Conservation (phyloP, 2,888 invertebrate species). For the Sinhomidia bicolor region DNA sequence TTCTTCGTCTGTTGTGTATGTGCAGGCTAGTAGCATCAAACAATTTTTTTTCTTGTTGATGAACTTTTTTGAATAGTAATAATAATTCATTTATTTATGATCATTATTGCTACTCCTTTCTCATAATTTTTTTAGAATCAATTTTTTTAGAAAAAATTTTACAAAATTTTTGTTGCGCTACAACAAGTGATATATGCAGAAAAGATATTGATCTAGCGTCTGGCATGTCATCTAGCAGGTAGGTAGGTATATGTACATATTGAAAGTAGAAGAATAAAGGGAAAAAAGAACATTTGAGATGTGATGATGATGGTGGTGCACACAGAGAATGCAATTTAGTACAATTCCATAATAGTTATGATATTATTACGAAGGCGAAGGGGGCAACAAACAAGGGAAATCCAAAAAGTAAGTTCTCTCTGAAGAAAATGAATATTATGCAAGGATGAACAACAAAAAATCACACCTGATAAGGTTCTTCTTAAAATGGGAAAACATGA, state of each 20-base stretch:
- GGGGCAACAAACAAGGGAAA: background rate
- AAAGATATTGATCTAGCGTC: constrained; percentile 24
- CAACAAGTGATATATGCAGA: background rate
- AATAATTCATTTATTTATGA: constrained; percentile 36
- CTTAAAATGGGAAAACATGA: constrained; percentile 50
- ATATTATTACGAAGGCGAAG: background rate
- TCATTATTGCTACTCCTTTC: constrained; percentile 15
- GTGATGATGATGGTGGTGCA: background rate
- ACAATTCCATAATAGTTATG: background rate
- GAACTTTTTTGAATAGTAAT: constrained; percentile 36
- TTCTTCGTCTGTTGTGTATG: background rate
- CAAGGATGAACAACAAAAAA: constrained; percentile 62
- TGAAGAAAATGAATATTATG: constrained; percentile 54
- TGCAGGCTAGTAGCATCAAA: background rate
- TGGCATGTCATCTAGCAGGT: background rate
- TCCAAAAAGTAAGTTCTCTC: background rate
- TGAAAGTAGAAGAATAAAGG: constrained; percentile 3
- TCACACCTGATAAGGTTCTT: constrained; percentile 30
- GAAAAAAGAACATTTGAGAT: background rate
- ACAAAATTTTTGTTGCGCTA: constrained; percentile 20
- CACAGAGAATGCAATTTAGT: background rate
- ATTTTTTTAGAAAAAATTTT: background rate
- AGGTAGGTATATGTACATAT: background rate
- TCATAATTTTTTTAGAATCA: constrained; percentile 22
- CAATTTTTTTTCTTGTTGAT: background rate